Evolutionary conservation across 2,797 vertebrate species (phyloP).

Genomic region (Tolypeutes matacus): DNA sequence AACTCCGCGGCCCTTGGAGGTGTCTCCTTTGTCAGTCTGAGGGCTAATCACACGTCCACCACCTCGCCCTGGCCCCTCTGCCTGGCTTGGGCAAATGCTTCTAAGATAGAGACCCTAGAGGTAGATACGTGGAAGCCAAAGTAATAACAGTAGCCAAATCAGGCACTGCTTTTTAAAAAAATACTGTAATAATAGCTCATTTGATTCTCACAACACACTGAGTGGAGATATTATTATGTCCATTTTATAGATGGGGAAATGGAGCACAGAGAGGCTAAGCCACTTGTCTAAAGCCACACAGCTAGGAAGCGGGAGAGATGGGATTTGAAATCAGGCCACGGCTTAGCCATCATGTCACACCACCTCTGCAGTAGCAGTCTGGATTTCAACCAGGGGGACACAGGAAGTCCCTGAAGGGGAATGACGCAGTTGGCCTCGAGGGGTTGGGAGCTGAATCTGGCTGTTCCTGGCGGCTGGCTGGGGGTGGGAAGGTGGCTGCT

Average conservation of each 20-base stretch:
- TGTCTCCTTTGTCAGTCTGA: neutral
- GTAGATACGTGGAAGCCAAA: neutral
- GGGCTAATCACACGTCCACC: neutral
- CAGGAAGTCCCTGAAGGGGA: neutral
- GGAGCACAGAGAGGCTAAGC: neutral
- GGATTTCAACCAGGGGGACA: neutral
- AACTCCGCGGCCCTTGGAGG: neutral
- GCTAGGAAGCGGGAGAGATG: neutral
- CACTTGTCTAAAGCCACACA: neutral
- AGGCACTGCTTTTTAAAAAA: neutral
- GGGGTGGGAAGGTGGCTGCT: fast-evolving
- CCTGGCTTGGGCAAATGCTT: neutral
- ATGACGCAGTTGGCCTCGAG: neutral
- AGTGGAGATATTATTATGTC: neutral
- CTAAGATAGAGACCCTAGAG: neutral
- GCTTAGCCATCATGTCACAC: neutral
- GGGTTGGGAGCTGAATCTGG: neutral
- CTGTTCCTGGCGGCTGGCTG: neutral
- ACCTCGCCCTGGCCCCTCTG: neutral
- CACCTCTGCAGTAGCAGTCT: neutral
- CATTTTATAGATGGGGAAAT: neutral
- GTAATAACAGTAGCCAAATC: neutral
- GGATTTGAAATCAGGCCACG: neutral
- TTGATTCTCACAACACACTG: neutral
- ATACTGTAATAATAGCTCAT: neutral